Evolutionary conservation across 2,888 invertebrate genomes (phyloP), one percentile per base, ranked within the genome.

Genomic region (Chloromyia formosa): DNA sequence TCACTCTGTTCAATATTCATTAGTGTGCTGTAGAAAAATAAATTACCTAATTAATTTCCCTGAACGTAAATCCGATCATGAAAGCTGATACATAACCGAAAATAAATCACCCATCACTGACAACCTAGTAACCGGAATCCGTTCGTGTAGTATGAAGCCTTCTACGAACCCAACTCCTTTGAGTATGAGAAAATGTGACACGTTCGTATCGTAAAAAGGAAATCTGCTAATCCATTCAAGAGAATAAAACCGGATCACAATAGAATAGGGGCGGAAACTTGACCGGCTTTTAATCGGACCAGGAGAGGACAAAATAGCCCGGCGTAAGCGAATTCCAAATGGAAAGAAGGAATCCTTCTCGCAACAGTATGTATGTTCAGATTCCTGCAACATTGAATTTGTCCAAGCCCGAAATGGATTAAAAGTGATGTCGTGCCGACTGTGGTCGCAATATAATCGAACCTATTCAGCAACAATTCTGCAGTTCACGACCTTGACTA

Each of bases 161-260:
- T 35, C 27, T 2, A 35, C 27, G 27, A 35, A 35, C 27, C 27
- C 27, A 35, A 35, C 27, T 35, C 27, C 27, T 20, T n/a, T n/a
- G 23, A 73, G 61, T 60, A 53, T 69, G 56, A 56, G 75, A 66
- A 76, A 76, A 76, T 76, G 75, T 74, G 74, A 76, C 75, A 76
- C 75, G 75, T 76, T 49, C 71, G 49, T 14, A 56, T 76, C 75
- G 64, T 76, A 76, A 76, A 76, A 76, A 76, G 74, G 40, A 74
- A 76, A 76, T 76, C 75, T 76, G 74, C 74, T 76, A 76, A 76
- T 74, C 75, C 75, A 74, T 74, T 74, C 68, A 35, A 71, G 53
- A 12, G 42, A 74, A 71, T 74, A 76, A 74, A 76, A 74, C 12
- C 14, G 14, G 42, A 45, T 49, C 73, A 40, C 35, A 61, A 45